Conservation (phyloP, 1,140 invertebrate genomes). For the Drosophila virilis region DNA sequence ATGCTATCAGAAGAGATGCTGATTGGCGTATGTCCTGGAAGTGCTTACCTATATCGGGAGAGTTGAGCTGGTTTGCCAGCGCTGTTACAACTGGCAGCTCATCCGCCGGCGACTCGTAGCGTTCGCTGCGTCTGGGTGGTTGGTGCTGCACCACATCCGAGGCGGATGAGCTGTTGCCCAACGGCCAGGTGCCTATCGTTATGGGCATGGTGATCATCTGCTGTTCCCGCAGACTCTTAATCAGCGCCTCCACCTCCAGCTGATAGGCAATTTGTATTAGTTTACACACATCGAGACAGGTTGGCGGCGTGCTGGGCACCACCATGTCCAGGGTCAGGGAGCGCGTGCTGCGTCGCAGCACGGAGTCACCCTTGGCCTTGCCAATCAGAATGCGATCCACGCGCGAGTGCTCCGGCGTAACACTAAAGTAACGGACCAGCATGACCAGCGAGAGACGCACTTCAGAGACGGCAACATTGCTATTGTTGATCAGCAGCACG, state of each 20-base stretch:
- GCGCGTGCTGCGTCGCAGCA: slow-evolving; percentile 82
- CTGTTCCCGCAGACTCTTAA: slow-evolving; percentile 84
- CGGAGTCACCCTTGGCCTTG: slow-evolving; percentile 85
- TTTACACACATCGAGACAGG: slow-evolving; percentile 87
- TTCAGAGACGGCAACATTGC: slow-evolving; percentile 85
- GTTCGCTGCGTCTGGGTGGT: slow-evolving; percentile 62
- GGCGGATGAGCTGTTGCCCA: slow-evolving; percentile 27
- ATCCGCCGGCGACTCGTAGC: slow-evolving; percentile 47
- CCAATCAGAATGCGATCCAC: slow-evolving; percentile 86
- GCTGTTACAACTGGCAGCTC: slow-evolving; percentile 62
- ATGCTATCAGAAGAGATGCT: background rate
- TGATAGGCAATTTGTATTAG: slow-evolving; percentile 88
- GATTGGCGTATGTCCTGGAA: background rate
- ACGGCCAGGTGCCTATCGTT: slow-evolving; percentile 86
- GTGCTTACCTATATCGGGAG: slow-evolving; percentile 55
- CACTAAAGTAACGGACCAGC: slow-evolving; percentile 79
- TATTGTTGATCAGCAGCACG: slow-evolving; percentile 81
- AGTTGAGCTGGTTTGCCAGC: slow-evolving; percentile 32
- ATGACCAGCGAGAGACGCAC: slow-evolving; percentile 85
- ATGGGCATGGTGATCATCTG: slow-evolving; percentile 85
- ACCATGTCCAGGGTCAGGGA: slow-evolving; percentile 83
- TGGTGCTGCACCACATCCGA: slow-evolving; percentile 68
- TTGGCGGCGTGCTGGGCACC: slow-evolving; percentile 89
- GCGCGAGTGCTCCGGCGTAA: slow-evolving; percentile 86
- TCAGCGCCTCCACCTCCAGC: slow-evolving; percentile 86